These are phyloP conservation scores for Drosophila acutilabella DNA, from an alignment of 2,888 invertebrate species.

Conservation along the genomic window DNA sequence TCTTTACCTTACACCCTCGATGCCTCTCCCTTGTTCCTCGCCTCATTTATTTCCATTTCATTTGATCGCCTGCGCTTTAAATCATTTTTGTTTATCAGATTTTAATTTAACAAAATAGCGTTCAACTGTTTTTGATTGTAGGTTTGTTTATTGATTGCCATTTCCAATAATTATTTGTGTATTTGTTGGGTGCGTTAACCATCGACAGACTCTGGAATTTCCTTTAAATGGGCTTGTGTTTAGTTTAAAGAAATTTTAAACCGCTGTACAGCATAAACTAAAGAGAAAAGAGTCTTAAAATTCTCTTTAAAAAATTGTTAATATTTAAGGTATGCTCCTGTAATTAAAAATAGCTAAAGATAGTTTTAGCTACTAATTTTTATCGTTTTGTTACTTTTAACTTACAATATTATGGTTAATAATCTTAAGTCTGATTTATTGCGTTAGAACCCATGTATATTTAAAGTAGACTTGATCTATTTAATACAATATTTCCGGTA, in stretches of 20 bases:
- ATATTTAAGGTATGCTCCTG: too few species aligned
- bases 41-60: constrained; percentile 16
- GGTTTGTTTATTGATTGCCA: constrained; percentile 3
- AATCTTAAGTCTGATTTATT: too few species aligned
- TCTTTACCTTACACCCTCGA: background rate
- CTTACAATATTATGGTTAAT: too few species aligned
- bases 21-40: background rate
- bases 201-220: constrained; percentile 3
- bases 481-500: constrained; percentile 14
- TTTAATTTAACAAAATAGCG: constrained; percentile 18
- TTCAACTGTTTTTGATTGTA: constrained; percentile 9
- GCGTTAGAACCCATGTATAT: too few species aligned
- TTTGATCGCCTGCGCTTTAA: constrained; percentile 21
- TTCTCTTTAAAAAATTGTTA: background rate
- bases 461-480: background rate
- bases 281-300: too few species aligned
- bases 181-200: constrained; percentile 3
- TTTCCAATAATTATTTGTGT: background rate
- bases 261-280: too few species aligned
- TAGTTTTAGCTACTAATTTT: too few species aligned
- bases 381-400: too few species aligned
- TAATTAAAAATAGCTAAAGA: too few species aligned
- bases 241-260: background rate
- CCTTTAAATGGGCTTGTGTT: background rate
- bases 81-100: constrained; percentile 30